Evolutionary conservation across 2,888 invertebrate species (phyloP), one percentile per base, ranked within the genome.

Genomic region (Druceiella hillmani): DNA sequence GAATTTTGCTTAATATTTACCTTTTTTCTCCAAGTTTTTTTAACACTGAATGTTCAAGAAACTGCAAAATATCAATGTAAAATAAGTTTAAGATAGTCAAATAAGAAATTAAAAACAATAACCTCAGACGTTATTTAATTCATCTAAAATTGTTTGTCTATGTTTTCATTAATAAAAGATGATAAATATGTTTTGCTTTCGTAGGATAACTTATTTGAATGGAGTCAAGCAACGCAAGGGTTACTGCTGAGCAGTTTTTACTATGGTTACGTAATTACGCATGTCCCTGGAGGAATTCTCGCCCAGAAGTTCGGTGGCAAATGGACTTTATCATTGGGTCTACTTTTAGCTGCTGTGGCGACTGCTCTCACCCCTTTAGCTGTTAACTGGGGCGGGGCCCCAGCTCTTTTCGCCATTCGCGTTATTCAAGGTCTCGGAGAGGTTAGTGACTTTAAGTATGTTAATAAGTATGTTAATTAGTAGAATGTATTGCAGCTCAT

Each of bases 221-320:
- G 87, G 87, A 71, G 74, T 22, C 78, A 81, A 54, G 62, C 74
- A 3, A 73, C 78, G 1, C 83, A 86, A 67, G 88, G 88, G 1
- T 59, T 85, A 22, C 79, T 89, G 3, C 64, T 89, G 1, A 82
- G 85, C 26, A 81, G 86, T 0, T 90, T 90, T 58, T 90, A 86
- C 61, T 88, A 86, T 66, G 89, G 89, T 0, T 89, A 90, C 57
- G 78, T 88, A 1, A 41, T 87, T 1, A 87, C 88, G 0, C 89
- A 90, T 54, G 59, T 91, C 16, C 90, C 90, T 1, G 90, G 89
- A 28, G 90, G 89, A 36, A 68, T 84, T 34, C 55, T 91, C 22
- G 83, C 89, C 1, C 87, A 87, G 52, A 81, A 74, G 50, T 86
- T 85, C 51, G 91, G 91, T 9, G 91, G 89, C 1, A 91, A 90